Evolutionary conservation across 1,140 invertebrate species (phyloP).

Genomic region (Eriocheir sinensis): DNA sequence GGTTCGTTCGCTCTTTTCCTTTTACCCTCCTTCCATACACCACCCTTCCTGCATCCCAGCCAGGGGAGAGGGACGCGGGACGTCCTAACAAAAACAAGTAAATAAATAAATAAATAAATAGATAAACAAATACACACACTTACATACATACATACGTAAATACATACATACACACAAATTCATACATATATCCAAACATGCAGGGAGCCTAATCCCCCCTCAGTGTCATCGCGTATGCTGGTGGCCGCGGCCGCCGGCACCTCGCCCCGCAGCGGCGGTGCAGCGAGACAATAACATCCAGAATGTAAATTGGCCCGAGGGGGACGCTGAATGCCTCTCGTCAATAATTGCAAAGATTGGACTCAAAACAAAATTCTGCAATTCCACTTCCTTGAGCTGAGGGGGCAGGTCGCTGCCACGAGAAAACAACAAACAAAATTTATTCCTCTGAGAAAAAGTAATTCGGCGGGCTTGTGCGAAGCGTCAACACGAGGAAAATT

Average conservation of each 20-base stretch:
- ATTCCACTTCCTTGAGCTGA: conserved; percentile 5
- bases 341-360: conserved; percentile 28
- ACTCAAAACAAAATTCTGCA: neutral
- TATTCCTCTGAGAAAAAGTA: neutral
- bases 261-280: neutral
- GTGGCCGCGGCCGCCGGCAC: neutral
- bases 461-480: neutral
- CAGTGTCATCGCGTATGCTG: neutral
- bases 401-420: neutral
- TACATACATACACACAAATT: neutral
- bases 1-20: neutral
- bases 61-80: neutral
- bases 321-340: conserved; percentile 4
- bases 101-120: conserved; percentile 13
- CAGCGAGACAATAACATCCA: conserved; percentile 29
- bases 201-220: neutral
- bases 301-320: conserved; percentile 41
- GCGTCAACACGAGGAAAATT: conserved; percentile 1
- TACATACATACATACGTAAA: conserved; percentile 17
- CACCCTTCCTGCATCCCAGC: neutral
- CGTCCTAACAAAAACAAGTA: neutral
- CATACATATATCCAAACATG: neutral
- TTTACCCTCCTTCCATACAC: neutral
- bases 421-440: neutral
- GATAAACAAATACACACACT: conserved; percentile 1